Evolutionary conservation across 2,888 invertebrate species (phyloP).

Genomic region (Chironomus tentans): DNA sequence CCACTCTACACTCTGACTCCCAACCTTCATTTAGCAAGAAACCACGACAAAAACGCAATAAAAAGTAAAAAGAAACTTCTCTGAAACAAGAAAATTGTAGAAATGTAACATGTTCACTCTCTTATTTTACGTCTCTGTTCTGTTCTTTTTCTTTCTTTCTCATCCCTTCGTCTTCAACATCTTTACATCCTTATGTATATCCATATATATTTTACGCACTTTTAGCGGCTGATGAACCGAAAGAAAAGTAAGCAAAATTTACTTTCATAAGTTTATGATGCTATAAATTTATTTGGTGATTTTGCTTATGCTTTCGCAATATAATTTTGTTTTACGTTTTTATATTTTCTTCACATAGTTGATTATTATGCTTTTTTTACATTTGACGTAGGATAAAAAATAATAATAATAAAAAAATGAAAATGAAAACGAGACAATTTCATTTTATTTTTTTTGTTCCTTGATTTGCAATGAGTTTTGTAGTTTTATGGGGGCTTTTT

Average conservation of each 20-base stretch:
- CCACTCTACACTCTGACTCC: no score
- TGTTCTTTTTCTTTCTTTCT: constrained; percentile 24
- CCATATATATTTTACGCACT: no score
- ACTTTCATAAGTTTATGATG: not conserved
- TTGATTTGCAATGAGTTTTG: no score
- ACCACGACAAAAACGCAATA: not conserved
- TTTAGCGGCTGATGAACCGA: constrained; percentile 88
- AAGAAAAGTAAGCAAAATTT: constrained; percentile 71
- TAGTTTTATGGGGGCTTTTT: no score
- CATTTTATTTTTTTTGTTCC: no score
- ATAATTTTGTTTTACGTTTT: no score
- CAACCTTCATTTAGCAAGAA: no score
- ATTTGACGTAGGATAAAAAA: no score
- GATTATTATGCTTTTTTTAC: no score
- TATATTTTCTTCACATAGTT: no score
- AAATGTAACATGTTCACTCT: not conserved
- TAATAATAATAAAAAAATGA: no score
- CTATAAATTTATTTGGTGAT: constrained; percentile 9
- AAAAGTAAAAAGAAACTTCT: not conserved
- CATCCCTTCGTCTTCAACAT: constrained; percentile 24
- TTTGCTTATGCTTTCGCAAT: constrained; percentile 14
- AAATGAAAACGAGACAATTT: no score
- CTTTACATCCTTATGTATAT: constrained; percentile 43
- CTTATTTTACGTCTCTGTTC: not conserved
- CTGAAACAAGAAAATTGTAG: not conserved